Evolutionary conservation across 2,113 vertebrate species (phyloP).

Genomic region (Chionis minor): DNA sequence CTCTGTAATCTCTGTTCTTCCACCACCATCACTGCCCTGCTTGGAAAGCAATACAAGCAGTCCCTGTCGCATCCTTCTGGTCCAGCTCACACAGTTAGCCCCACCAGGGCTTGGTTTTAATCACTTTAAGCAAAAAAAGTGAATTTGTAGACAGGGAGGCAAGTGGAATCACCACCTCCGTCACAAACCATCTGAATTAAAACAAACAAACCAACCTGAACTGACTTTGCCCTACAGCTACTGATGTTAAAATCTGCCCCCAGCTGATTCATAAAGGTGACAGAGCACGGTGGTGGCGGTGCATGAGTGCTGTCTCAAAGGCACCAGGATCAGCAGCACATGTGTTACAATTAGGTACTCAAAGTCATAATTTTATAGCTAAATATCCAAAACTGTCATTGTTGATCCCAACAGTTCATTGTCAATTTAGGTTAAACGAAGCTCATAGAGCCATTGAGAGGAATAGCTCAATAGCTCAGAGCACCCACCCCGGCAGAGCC

Average conservation of each 20-base stretch:
- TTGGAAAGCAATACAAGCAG: background rate
- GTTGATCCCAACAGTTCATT: background rate
- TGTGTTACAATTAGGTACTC: background rate
- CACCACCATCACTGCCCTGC: background rate
- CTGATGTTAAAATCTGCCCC: background rate
- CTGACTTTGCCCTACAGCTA: background rate
- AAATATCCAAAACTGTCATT: background rate
- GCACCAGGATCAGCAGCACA: background rate
- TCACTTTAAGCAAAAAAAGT: background rate
- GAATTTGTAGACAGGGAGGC: background rate
- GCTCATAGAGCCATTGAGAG: background rate
- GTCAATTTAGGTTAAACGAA: background rate
- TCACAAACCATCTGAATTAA: background rate
- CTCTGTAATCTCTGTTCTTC: background rate
- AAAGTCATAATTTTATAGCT: background rate
- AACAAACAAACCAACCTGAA: background rate
- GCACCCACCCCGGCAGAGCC: background rate
- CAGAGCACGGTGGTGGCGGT: rapidly evolving
- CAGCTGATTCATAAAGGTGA: background rate
- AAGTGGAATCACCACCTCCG: background rate
- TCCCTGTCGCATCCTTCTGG: background rate
- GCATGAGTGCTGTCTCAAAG: background rate
- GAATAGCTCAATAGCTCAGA: too few species aligned
- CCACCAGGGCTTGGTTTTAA: background rate
- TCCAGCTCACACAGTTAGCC: background rate